These are phyloP conservation scores for Aethina tumida DNA, from an alignment of 1,140 invertebrate species.

Conservation along the genomic window DNA sequence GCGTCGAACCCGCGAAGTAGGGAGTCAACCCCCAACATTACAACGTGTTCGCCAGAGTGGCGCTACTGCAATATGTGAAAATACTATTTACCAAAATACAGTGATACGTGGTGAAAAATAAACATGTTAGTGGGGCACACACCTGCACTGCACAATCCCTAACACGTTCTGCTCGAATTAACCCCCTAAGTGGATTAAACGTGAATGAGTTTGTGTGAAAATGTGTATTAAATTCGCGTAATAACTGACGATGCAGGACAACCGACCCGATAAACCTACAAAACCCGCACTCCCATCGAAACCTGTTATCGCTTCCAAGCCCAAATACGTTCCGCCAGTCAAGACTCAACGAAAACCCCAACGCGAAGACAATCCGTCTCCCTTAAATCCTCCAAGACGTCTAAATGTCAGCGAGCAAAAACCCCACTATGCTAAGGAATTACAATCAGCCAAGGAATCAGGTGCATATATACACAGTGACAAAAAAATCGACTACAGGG, in stretches of 20 bases:
- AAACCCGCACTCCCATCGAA: slow-evolving; percentile 34
- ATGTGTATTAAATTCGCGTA: too few relatives aligned
- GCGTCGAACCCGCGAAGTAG: slow-evolving; percentile 23
- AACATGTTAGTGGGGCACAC: neutral
- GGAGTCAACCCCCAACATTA: slow-evolving; percentile 34
- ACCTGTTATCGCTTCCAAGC: slow-evolving; percentile 33
- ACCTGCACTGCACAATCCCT: too few relatives aligned
- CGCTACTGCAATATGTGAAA: slow-evolving; percentile 15
- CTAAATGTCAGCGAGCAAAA: slow-evolving; percentile 3
- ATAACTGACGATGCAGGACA: too few relatives aligned
- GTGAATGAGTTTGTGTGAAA: too few relatives aligned
- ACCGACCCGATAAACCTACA: too few relatives aligned
- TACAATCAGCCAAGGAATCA: slow-evolving; percentile 3
- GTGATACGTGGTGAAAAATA: neutral
- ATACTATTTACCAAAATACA: slow-evolving; percentile 8
- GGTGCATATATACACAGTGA: slow-evolving; percentile 7
- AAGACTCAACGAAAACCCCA: slow-evolving; percentile 17
- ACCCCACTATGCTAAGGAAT: slow-evolving; percentile 1
- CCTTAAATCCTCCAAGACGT: neutral
- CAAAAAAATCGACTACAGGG: slow-evolving; percentile 14
- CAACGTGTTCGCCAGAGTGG: slow-evolving; percentile 30
- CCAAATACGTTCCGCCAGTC: slow-evolving; percentile 33
- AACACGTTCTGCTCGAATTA: too few relatives aligned
- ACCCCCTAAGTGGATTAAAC: too few relatives aligned
- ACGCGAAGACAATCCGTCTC: slow-evolving; percentile 2